A percentile compares a stretch with the other conserved stretches of the same genome.
Conservation (phyloP, 37 sponge, comb jelly and placozoan species). For the Amphimedon queenslandica region DNA sequence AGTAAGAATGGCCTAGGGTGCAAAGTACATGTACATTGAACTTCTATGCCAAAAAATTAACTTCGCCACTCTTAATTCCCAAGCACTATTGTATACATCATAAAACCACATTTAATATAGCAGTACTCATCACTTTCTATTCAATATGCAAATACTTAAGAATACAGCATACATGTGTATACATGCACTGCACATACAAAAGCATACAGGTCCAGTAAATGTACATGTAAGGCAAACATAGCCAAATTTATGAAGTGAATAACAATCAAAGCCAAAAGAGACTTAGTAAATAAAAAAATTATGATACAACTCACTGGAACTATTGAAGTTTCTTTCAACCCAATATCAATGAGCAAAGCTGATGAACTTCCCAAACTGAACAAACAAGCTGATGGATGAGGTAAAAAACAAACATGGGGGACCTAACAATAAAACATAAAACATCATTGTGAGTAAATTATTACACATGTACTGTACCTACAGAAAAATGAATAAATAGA, state of each 20-base stretch:
- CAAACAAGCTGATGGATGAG: slow-evolving; percentile 54
- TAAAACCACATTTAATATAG: no score
- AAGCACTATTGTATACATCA: no score
- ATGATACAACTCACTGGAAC: slow-evolving; percentile 63
- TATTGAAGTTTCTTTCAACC: slow-evolving; percentile 72
- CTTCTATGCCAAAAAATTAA: no score
- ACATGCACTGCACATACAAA: no score
- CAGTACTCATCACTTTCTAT: no score
- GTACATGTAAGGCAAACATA: slow-evolving; percentile 12
- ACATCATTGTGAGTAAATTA: background rate
- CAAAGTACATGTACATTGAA: no score
- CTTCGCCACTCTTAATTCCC: no score
- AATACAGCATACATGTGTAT: slow-evolving; percentile 5
- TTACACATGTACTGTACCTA: slow-evolving; percentile 26
- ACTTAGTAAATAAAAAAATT: background rate
- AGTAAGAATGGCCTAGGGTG: no score
- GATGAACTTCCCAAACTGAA: slow-evolving; percentile 67
- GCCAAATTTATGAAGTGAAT: background rate
- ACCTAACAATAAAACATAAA: slow-evolving; percentile 34
- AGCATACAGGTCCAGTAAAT: no score
- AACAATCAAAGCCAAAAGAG: background rate
- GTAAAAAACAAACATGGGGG: slow-evolving; percentile 60
- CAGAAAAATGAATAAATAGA: slow-evolving; percentile 75
- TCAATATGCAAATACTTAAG: no score
- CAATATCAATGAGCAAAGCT: slow-evolving; percentile 75